Conservation (phyloP, 2,888 invertebrate species). For the Dastarcus helophoroides region DNA sequence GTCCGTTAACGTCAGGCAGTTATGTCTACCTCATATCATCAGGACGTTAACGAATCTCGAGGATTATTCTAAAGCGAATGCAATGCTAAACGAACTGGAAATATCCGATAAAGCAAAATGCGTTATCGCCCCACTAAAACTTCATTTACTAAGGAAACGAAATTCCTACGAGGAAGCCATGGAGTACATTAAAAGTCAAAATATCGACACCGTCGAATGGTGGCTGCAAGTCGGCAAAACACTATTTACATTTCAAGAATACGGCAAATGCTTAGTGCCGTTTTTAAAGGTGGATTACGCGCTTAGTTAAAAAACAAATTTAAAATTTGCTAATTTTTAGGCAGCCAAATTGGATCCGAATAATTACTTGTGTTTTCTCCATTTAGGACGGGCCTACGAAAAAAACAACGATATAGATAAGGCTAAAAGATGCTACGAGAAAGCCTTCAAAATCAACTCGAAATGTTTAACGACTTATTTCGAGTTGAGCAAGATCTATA, state of each 20-base stretch:
- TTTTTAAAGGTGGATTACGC: conserved; percentile 46
- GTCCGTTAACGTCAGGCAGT: conserved; percentile 20
- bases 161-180: conserved; percentile 45
- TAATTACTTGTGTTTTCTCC: conserved; percentile 59
- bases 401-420: conserved; percentile 54
- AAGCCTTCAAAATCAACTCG: conserved; percentile 63
- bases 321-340: conserved; percentile 20
- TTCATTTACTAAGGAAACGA: conserved; percentile 41
- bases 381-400: conserved; percentile 66
- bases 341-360: conserved; percentile 64
- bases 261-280: conserved; percentile 48
- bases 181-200: conserved; percentile 35
- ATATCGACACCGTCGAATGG: conserved; percentile 39
- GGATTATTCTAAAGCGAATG: conserved; percentile 30
- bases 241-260: conserved; percentile 47
- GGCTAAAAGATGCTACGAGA: conserved; percentile 75
- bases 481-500: conserved; percentile 65
- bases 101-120: conserved; percentile 17
- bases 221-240: conserved; percentile 49
- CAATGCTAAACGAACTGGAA: conserved; percentile 30
- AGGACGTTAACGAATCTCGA: conserved; percentile 34
- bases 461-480: conserved; percentile 55
- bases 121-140: conserved; percentile 36
- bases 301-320: conserved; percentile 1
- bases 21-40: conserved; percentile 22